A percentile compares a stretch with the other conserved stretches of the same genome.
Evolutionary conservation across 2,113 vertebrate genomes (phyloP).

Genomic region (Python bivittatus): DNA sequence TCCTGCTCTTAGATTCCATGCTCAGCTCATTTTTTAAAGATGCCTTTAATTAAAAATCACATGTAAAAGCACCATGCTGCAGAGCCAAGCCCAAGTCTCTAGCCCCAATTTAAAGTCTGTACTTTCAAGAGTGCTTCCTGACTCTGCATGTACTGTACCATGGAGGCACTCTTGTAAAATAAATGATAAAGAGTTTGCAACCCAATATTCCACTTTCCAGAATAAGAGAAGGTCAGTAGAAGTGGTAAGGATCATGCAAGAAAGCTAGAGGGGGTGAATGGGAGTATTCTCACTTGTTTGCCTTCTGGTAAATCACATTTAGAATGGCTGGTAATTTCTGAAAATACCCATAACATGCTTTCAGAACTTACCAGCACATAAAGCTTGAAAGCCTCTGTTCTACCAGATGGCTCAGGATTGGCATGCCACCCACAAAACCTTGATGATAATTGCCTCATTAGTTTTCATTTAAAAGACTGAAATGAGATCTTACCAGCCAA

Average conservation of each 20-base stretch:
- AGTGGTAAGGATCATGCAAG: background rate
- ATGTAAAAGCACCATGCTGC: background rate
- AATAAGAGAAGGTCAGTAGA: background rate
- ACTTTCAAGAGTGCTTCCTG: background rate
- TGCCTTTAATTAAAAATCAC: background rate
- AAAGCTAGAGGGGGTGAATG: background rate
- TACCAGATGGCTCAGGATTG: background rate
- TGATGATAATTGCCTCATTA: background rate
- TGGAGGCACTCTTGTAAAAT: background rate
- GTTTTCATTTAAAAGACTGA: background rate
- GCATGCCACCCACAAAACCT: background rate
- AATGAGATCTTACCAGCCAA: background rate
- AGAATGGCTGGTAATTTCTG: background rate
- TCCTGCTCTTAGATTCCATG: background rate
- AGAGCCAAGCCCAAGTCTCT: background rate
- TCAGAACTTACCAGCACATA: background rate
- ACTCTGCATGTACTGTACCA: background rate
- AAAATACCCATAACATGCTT: background rate
- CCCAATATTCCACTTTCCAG: too few relatives aligned
- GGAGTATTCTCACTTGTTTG: background rate
- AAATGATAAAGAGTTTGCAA: too few relatives aligned
- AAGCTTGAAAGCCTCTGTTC: background rate
- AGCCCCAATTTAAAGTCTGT: background rate
- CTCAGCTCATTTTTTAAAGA: background rate
- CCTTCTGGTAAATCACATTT: background rate